Evolutionary conservation across 2,888 invertebrate genomes (phyloP).

Genomic region (Sipunculus nudus): DNA sequence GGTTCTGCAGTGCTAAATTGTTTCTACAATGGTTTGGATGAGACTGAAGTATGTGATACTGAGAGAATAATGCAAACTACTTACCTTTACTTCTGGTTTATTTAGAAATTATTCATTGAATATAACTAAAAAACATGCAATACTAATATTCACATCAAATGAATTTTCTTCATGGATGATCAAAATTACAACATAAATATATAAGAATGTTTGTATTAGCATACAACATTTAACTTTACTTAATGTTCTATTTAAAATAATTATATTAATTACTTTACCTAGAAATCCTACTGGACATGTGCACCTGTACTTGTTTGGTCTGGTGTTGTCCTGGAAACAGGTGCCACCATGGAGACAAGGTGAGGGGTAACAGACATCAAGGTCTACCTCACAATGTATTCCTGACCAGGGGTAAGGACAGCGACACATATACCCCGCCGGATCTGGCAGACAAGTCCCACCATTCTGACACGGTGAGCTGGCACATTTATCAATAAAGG

Average conservation of each 20-base stretch:
- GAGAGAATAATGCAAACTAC: too few species aligned
- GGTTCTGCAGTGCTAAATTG: too few species aligned
- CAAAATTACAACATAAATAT: too few species aligned
- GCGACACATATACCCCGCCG: constrained; percentile 74
- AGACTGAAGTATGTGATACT: too few species aligned
- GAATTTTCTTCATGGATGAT: too few species aligned
- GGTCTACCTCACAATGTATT: constrained; percentile 81
- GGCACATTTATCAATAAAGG: constrained; percentile 89
- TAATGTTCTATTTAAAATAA: not conserved
- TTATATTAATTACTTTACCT: constrained; percentile 27
- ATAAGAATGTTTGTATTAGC: too few species aligned
- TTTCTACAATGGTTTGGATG: too few species aligned
- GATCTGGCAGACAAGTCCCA: not conserved
- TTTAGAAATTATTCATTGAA: too few species aligned
- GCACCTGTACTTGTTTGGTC: constrained; percentile 48
- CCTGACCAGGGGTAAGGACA: constrained; percentile 84
- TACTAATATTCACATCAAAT: too few species aligned
- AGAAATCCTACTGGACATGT: constrained; percentile 51
- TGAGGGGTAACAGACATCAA: constrained; percentile 60
- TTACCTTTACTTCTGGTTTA: too few species aligned
- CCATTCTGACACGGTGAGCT: constrained; percentile 68
- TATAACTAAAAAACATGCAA: too few species aligned
- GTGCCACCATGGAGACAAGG: constrained; percentile 55
- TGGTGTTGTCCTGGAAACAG: constrained; percentile 44
- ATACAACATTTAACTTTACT: not conserved